Percentiles rank a stretch among this genome's conserved stretches.
These are phyloP conservation scores for Napeogenes sylphis DNA, from an alignment of 2,888 invertebrate species.

Conservation along the genomic window DNA sequence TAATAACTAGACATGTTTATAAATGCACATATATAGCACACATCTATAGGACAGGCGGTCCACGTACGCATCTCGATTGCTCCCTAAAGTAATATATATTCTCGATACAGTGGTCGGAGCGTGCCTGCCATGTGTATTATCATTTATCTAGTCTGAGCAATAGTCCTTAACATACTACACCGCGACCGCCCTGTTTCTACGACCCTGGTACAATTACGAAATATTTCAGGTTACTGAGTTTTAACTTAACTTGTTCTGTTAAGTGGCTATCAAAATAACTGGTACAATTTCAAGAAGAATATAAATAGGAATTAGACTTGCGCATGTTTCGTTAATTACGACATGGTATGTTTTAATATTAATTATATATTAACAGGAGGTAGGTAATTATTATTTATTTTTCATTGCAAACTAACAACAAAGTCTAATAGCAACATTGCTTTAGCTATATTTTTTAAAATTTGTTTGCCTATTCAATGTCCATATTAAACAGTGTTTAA, in stretches of 20 bases:
- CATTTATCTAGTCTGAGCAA: conserved; percentile 15
- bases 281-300: not conserved
- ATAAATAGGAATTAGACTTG: not conserved
- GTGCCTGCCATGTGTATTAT: conserved; percentile 19
- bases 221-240: conserved; percentile 2
- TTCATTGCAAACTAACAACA: too few relatives aligned
- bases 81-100: conserved; percentile 24
- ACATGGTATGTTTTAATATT: too few relatives aligned
- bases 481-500: too few relatives aligned
- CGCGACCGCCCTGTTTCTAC: conserved; percentile 18
- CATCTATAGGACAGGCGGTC: not conserved
- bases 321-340: not conserved
- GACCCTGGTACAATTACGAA: conserved; percentile 20
- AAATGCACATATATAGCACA: conserved; percentile 9
- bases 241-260: not conserved
- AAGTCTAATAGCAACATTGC: too few relatives aligned
- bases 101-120: conserved; percentile 13
- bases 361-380: not conserved
- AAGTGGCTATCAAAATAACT: not conserved
- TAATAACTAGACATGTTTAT: conserved; percentile 9
- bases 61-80: conserved; percentile 15
- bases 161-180: conserved; percentile 24
- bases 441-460: too few relatives aligned
- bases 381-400: too few relatives aligned
- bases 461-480: too few relatives aligned